Base-by-base conservation (phyloP, 2,888 invertebrate genomes). In the Drosophila mulleri region DNA sequence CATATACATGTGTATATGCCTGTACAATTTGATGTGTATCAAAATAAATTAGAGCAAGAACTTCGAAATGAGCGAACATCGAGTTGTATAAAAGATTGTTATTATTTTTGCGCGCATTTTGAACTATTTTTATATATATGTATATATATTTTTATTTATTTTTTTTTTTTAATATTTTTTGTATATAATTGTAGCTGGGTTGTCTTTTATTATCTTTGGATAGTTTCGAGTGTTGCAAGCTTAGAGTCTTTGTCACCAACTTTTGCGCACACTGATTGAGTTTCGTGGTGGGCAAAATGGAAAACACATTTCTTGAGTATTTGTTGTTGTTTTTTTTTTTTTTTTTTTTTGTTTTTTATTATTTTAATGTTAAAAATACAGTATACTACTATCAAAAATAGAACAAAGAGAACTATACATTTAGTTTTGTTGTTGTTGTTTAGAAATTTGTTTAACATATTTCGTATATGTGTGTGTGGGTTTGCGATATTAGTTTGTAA, bases 351-450 rank as follows among this genome's bases (percentile, higher is more conserved):
- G n/a, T 8, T 18, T 37, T 14, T 37, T 29, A 6, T 20, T 63
- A 39, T 37, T 14, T 54, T 35, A 23, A 48, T 74, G 32, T 70
- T 48, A 69, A 62, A 61, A 69, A 78, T 78, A 81, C 81, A 78
- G 67, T 66, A 77, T 72, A 78, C 82, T 75, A 87, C 87, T 83
- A 83, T 83, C 83, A 83, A 87, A 83, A 83, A 83, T 83, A 83
- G 84, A 84, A 83, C 82, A 78, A 87, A 87, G 73, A 69, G 68
- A 83, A 83, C 75, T 80, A 69, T 26, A 56, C 56, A 45, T 58
- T 73, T 39, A 63, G 26, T 29, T 62, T 67, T 63, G 62, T 63
- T 66, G 48, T 48, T 45, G 26, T 57, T 53, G n/a, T 23, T 37
- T 47, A 42, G 41, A 56, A 47, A 37, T 61, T 41, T 60, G 16